These are phyloP conservation scores for Atta cephalotes DNA, from an alignment of 1,140 invertebrate genomes.

Conservation along the genomic window DNA sequence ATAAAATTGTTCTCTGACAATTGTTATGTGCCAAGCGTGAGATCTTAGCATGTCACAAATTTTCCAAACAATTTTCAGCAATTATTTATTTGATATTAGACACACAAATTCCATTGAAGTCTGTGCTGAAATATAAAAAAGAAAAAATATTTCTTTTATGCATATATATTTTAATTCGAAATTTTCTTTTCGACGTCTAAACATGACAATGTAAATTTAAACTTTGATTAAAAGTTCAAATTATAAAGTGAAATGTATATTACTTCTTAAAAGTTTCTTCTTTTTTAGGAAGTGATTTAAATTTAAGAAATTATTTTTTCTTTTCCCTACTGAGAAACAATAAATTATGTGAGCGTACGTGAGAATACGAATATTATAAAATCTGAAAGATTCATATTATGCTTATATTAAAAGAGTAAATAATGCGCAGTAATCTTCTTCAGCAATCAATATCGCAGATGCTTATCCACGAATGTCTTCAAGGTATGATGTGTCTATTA, in stretches of 20 bases:
- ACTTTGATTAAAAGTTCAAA: not conserved
- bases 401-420: not conserved
- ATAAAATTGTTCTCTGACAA: not conserved
- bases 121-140: not conserved
- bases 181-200: not conserved
- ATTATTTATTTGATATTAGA: not conserved
- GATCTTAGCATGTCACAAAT: not conserved
- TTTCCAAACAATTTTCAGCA: not conserved
- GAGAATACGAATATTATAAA: not conserved
- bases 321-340: not conserved
- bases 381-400: not conserved
- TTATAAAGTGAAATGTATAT: not conserved
- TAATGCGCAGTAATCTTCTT: not conserved
- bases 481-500: slow-evolving; percentile 6
- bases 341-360: not conserved
- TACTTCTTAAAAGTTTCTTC: not conserved
- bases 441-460: not conserved
- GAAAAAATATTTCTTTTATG: not conserved
- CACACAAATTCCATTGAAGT: not conserved
- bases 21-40: not conserved
- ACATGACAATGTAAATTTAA: not conserved
- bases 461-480: not conserved
- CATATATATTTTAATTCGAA: not conserved
- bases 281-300: not conserved
- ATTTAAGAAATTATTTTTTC: not conserved